Percentiles rank a stretch among this genome's conserved stretches.
Conservation (phyloP, 2,797 vertebrate genomes). For the Malurus leucopterus region DNA sequence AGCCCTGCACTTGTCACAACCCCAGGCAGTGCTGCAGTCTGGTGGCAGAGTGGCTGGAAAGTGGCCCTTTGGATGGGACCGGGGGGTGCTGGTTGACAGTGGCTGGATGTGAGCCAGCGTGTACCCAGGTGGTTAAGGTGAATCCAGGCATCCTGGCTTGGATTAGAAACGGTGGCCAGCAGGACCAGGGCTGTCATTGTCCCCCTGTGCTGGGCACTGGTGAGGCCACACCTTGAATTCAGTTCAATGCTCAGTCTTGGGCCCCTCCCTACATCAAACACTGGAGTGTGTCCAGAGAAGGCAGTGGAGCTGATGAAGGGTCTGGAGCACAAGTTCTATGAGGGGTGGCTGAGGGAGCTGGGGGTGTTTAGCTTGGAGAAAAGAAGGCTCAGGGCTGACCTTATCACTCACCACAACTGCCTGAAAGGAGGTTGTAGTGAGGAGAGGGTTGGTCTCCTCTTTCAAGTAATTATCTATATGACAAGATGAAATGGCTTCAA, state of each 20-base stretch:
- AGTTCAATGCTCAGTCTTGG: not conserved
- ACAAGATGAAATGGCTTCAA: not conserved
- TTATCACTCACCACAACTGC: not conserved
- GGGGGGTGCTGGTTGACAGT: not conserved
- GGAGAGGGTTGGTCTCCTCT: not conserved
- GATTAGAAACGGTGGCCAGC: not conserved
- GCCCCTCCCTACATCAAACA: not conserved
- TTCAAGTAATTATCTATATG: not conserved
- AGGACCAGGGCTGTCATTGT: not conserved
- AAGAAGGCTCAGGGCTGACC: not conserved
- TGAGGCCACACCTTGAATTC: not conserved
- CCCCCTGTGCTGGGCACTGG: not conserved
- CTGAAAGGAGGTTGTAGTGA: not conserved
- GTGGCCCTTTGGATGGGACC: not conserved
- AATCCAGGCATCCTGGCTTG: not conserved
- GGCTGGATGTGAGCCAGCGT: not conserved
- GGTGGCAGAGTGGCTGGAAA: not conserved
- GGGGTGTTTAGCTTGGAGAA: not conserved
- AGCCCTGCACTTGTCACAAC: not conserved
- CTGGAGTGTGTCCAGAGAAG: not conserved
- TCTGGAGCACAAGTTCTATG: not conserved
- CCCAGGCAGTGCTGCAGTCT: not conserved
- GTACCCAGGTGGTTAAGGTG: not conserved
- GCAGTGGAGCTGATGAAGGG: not conserved
- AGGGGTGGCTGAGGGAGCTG: not conserved